Base-by-base conservation (phyloP, 2,888 invertebrate species). In the Sylvicola cinctus region DNA sequence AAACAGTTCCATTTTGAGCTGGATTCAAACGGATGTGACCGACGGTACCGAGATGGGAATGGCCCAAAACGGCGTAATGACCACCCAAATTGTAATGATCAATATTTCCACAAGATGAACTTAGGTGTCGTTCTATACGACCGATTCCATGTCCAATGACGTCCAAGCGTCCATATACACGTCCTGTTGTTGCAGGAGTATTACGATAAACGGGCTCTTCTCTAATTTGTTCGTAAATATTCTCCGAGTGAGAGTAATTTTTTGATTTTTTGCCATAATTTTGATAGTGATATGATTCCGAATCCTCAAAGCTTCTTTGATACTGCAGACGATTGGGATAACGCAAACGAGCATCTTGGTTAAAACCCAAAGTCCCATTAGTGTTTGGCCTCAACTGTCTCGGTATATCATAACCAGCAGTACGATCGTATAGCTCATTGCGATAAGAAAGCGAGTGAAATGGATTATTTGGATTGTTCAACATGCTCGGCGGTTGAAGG, bases 41-140 rank as follows among this genome's bases (percentile, higher is more conserved):
- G 3, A 60, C 56, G 0, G 58, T 57, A 15, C 58, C 57, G n/a
- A 52, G 56, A 40, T 58, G 58, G 2, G 58, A 58, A 39, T 55
- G 58, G 0, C 58, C 58, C 30, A 58, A 41, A 6, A 58, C 57
- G 0, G 58, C 58, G 36, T 58, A 58, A 33, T 58, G 58, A 0
- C 58, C 57, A 4, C 58, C 58, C 8, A 58, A 43, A 43, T 60
- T 60, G 31, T 58, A 60, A 40, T 61, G 60, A 44, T 61, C 61
- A 36, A 65, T 63, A 48, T 69, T 68, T 36, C 71, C 68, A 47
- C 72, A 72, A n/a, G 72, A 71, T 0, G 72, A 71, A 35, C 70
- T 70, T 38, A 72, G 56, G 44, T 67, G 68, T 6, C 69, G 54
- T 43, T 64, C 69, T 40, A 68, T 68, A 40, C 70, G 55, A 13